These are phyloP conservation scores for Spodoptera frugiperda DNA, from an alignment of 1,140 invertebrate species.

Conservation along the genomic window DNA sequence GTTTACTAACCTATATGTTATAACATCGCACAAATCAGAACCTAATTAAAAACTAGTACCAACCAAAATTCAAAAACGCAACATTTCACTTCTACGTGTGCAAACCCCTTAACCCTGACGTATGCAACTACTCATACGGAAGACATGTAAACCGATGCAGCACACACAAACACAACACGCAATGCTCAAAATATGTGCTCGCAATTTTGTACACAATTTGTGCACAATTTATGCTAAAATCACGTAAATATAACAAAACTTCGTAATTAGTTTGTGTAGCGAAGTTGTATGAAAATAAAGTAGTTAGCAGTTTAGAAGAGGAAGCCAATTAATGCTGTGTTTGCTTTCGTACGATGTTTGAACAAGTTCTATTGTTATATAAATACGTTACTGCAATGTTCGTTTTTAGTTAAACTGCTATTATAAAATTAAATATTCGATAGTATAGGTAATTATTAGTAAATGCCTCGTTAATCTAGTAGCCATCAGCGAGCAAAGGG, in stretches of 20 bases:
- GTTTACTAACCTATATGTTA: too few species aligned
- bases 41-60: neutral
- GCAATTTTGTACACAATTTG: neutral
- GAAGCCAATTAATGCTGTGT: constrained; percentile 14
- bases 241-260: neutral
- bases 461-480: too few species aligned
- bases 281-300: constrained; percentile 14
- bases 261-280: constrained; percentile 7
- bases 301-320: constrained; percentile 18
- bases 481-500: too few species aligned
- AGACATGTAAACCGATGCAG: neutral
- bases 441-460: too few species aligned
- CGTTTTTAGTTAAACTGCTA: neutral
- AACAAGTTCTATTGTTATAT: constrained; percentile 1
- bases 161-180: neutral
- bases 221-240: neutral
- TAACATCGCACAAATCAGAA: too few species aligned
- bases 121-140: constrained; percentile 13
- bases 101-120: neutral
- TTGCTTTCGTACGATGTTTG: constrained; percentile 4
- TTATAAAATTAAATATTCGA: neutral
- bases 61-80: neutral
- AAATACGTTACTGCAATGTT: constrained; percentile 4
- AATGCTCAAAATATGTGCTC: neutral
- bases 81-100: neutral